Conservation (phyloP, 2,797 vertebrate genomes). For the Erethizon dorsatum region DNA sequence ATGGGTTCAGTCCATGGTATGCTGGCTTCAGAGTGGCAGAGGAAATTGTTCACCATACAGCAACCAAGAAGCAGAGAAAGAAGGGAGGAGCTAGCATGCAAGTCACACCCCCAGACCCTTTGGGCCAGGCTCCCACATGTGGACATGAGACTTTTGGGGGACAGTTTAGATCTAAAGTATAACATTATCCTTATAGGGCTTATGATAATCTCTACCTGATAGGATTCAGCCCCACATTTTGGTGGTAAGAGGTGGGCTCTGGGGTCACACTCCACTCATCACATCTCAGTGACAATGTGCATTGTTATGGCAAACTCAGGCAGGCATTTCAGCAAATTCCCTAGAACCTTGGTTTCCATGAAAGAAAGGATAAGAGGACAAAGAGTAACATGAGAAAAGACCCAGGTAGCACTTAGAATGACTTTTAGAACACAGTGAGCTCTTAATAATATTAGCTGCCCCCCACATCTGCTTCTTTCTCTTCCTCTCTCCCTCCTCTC, state of each 20-base stretch:
- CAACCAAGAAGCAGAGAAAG: neutral
- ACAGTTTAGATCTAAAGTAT: neutral
- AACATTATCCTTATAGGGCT: neutral
- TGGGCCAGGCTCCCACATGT: neutral
- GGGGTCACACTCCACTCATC: neutral
- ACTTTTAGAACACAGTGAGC: neutral
- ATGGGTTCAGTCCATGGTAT: neutral
- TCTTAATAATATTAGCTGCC: neutral
- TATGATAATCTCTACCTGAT: neutral
- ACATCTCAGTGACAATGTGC: neutral
- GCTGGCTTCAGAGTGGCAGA: neutral
- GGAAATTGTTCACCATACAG: neutral
- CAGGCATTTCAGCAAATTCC: neutral
- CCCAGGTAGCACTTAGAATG: neutral
- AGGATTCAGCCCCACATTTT: neutral
- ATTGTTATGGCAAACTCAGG: neutral
- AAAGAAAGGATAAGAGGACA: neutral
- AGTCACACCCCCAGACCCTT: neutral
- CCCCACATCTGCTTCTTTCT: neutral
- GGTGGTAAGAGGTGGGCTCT: neutral
- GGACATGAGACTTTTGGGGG: neutral
- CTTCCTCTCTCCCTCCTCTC: rapidly evolving
- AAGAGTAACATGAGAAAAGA: neutral
- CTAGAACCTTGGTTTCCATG: neutral
- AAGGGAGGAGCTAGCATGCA: neutral